These are phyloP conservation scores for Fulmarus glacialis DNA, from an alignment of 2,113 vertebrate species.

Conservation along the genomic window DNA sequence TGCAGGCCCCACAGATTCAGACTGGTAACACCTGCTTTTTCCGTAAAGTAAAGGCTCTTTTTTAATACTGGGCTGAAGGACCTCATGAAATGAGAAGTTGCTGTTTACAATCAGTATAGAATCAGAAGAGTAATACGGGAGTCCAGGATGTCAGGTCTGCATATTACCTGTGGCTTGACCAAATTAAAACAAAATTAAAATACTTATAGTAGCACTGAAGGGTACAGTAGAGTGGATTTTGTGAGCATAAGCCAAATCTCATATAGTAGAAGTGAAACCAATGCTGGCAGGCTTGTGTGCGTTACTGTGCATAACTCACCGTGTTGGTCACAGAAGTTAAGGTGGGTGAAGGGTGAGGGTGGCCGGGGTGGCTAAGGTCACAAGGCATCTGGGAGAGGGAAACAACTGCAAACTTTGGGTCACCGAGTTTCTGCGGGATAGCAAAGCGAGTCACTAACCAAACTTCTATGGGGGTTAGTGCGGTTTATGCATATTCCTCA, in stretches of 20 bases:
- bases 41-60: neutral
- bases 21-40: neutral
- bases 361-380: rapidly evolving
- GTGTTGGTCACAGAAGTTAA: rapidly evolving
- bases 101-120: neutral
- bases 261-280: rapidly evolving
- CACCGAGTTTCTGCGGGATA: neutral
- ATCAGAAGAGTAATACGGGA: neutral
- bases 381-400: neutral
- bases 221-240: neutral
- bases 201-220: neutral
- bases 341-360: neutral
- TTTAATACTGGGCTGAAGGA: neutral
- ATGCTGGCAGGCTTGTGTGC: neutral
- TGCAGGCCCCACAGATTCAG: neutral
- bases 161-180: neutral
- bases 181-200: neutral
- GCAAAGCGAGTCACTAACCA: neutral
- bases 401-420: rapidly evolving
- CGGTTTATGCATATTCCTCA: neutral
- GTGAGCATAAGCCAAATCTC: neutral
- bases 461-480: neutral
- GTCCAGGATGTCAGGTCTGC: neutral
- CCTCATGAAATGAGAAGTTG: neutral
- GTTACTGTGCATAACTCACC: rapidly evolving